phyloP scores from a whole-genome alignment of 64 coral and sea anemone species.

The Cladopsammia gracilis region DNA sequence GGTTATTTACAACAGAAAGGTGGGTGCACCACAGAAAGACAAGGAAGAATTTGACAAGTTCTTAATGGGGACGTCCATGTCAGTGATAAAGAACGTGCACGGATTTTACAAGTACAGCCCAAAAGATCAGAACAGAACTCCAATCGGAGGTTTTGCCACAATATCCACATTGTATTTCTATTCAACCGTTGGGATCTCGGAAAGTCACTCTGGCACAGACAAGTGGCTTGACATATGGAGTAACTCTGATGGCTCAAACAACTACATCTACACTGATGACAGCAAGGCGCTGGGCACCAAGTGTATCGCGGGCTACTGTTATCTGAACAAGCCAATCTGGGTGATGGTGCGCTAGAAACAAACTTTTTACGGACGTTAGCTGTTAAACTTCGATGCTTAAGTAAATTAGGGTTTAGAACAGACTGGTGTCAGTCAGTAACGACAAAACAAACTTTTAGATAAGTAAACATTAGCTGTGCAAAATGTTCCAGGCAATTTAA shows the following conservation, averaged over 20 bases:
- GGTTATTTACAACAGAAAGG: slow-evolving; percentile 60
- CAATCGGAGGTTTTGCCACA: slow-evolving; percentile 33
- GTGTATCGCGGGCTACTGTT: neutral
- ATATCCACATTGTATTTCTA: slow-evolving; percentile 38
- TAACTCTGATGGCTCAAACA: neutral
- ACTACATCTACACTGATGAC: slow-evolving; percentile 71
- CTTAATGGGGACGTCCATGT: slow-evolving; percentile 55
- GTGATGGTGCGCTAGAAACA: slow-evolving; percentile 1
- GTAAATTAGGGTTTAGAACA: no score
- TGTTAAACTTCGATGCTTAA: no score
- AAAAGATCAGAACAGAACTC: slow-evolving; percentile 30
- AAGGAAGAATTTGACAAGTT: slow-evolving; percentile 20
- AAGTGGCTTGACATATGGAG: slow-evolving; percentile 76
- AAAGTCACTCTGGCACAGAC: slow-evolving; percentile 23
- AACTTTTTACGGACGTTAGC: neutral
- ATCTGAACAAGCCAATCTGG: neutral
- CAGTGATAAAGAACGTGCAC: neutral
- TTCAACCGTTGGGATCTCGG: slow-evolving; percentile 17
- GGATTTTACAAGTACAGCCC: slow-evolving; percentile 79
- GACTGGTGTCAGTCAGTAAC: no score
- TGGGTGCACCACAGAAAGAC: neutral
- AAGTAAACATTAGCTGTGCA: no score
- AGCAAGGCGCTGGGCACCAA: neutral
- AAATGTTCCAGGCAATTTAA: no score
- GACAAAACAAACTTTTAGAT: no score